These are phyloP conservation scores for Reticulitermes lucifugus DNA, from an alignment of 2,888 invertebrate genomes.

Conservation along the genomic window DNA sequence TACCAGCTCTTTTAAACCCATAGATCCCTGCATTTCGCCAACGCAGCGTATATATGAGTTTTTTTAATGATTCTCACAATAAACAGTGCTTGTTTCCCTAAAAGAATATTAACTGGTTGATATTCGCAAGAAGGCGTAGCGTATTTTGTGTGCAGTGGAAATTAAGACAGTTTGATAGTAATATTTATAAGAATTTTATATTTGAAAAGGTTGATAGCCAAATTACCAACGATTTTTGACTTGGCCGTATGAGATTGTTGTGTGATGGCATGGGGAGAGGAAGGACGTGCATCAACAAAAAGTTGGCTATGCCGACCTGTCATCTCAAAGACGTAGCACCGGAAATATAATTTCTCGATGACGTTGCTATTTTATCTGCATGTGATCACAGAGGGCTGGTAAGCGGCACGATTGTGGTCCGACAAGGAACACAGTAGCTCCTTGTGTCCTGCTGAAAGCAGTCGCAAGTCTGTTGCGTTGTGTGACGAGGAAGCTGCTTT, in stretches of 20 bases:
- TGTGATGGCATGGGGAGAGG: neutral
- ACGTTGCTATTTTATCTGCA: conserved; percentile 43
- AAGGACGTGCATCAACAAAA: neutral
- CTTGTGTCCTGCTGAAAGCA: neutral
- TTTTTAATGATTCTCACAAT: no score
- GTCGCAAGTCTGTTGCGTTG: neutral
- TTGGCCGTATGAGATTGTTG: neutral
- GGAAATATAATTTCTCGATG: conserved; percentile 50
- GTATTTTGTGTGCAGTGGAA: no score
- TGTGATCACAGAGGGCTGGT: conserved; percentile 23
- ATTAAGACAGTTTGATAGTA: no score
- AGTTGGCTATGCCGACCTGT: neutral
- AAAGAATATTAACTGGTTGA: no score
- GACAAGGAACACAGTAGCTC: conserved; percentile 7
- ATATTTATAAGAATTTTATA: no score
- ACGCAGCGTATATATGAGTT: no score
- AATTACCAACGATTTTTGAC: neutral
- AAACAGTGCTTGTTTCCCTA: no score
- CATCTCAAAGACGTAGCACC: conserved; percentile 40
- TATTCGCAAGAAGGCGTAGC: no score
- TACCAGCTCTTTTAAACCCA: no score
- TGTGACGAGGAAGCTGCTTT: neutral
- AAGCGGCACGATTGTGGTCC: conserved; percentile 39
- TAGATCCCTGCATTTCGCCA: no score
- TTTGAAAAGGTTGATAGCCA: no score